phyloP scores from a whole-genome alignment of 2,113 vertebrate species.

The Dryoscopus gambensis region DNA sequence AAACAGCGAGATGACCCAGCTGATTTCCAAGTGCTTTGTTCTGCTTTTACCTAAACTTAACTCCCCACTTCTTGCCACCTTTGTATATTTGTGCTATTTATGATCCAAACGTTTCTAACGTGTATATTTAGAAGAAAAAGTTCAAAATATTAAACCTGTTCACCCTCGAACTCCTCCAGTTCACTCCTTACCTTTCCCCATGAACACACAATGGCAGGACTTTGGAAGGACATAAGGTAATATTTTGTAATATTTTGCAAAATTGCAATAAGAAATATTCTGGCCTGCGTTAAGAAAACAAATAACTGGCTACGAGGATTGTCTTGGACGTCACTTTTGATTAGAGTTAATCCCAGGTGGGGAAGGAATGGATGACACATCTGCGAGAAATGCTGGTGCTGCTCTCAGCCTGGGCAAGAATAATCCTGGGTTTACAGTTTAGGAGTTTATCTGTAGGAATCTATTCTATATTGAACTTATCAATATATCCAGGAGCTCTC shows the following conservation, averaged over 20 bases:
- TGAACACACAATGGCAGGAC: neutral
- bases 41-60: neutral
- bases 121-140: neutral
- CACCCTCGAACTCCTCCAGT: neutral
- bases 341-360: conserved; percentile 44
- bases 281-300: conserved; percentile 18
- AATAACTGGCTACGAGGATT: neutral
- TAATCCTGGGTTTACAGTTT: neutral
- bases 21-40: neutral
- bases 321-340: conserved; percentile 1
- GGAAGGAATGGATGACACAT: conserved; percentile 23
- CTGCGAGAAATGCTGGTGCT: neutral
- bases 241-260: neutral
- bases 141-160: neutral
- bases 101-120: neutral
- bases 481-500: neutral
- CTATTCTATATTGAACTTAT: neutral
- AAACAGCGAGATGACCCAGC: neutral
- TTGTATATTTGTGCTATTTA: neutral
- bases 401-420: neutral
- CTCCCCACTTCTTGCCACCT: neutral
- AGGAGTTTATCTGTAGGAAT: neutral
- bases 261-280: neutral
- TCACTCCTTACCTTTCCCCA: neutral
- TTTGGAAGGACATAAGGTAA: neutral